phyloP scores from a whole-genome alignment of 2,888 invertebrate species.

The Orthonevra nobilis region DNA sequence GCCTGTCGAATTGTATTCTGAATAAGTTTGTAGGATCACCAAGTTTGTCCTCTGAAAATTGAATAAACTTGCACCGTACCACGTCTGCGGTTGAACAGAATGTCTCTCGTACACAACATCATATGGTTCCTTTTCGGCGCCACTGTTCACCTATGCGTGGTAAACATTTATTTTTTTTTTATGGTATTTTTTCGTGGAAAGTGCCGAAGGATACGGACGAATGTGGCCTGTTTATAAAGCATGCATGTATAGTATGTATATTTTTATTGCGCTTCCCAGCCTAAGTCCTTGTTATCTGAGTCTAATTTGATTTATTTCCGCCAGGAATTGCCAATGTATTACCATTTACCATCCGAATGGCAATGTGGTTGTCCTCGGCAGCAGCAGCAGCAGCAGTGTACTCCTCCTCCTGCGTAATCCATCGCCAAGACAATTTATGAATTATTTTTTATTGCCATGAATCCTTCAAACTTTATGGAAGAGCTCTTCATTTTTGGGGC shows the following conservation, averaged over 20 bases:
- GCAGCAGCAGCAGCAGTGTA: too few relatives aligned
- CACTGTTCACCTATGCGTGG: neutral
- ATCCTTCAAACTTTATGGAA: conserved; percentile 65
- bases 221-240: conserved; percentile 20
- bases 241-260: conserved; percentile 36
- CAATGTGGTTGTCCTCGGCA: neutral
- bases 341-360: conserved; percentile 4
- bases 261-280: conserved; percentile 45
- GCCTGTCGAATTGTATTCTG: too few relatives aligned
- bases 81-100: too few relatives aligned
- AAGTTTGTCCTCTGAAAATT: too few relatives aligned
- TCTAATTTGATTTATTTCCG: conserved; percentile 53
- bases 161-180: neutral
- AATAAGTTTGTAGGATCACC: too few relatives aligned
- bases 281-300: conserved; percentile 43
- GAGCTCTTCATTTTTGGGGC: conserved; percentile 24
- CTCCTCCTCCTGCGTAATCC: conserved; percentile 15
- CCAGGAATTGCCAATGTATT: conserved; percentile 19
- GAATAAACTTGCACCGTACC: too few relatives aligned
- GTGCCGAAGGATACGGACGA: neutral
- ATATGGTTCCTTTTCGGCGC: too few relatives aligned
- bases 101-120: too few relatives aligned
- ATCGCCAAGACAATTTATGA: conserved; percentile 54
- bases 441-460: conserved; percentile 59
- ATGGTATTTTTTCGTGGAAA: neutral